Evolutionary conservation across 1,140 invertebrate species (phyloP), one percentile per base, ranked within the genome.

Genomic region (Eumaeus atala): DNA sequence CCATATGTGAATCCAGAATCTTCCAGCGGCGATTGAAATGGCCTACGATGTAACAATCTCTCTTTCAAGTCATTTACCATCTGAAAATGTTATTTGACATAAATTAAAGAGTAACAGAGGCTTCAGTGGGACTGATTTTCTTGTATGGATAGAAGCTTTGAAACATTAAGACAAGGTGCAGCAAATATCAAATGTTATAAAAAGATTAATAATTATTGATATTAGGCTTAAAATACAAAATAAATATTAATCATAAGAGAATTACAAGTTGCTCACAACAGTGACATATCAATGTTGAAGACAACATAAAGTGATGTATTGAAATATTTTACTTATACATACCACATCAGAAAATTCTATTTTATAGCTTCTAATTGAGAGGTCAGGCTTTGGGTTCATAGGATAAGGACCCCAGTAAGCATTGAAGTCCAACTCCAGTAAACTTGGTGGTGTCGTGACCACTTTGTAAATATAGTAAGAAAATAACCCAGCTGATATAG

Each of bases 61-160:
- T 85, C 65, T 70, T 90, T 89, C 9, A 95, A 78, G 70, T 94
- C 93, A 58, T 89, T 80, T n/a, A 93, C 75, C 53, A 92, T 80
- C 92, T 93, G 64, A 12, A 65, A 72, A 33, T 12, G 34, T 44
- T 38, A 17, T 47, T 47, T 47, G 1, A 10, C 17, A 18, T 44
- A 16, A 14, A 44, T 44, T 16, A 17, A 12, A 44, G 1, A 3
- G 1, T 16, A 44, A 12, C 12, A n/a, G 1, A 14, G 16, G 8
- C 7, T 44, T 17, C 21, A 28, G 21, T 14, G 12, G 3, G 9
- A 5, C 1, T 44, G 6, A 18, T 12, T 6, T 16, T 18, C 11
- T 47, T 11, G 18, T n/a, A 48, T 21, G 28, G n/a, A 42, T 2
- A 42, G 9, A 42, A 17, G 10, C 17, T 9, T 17, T n/a, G 2